Evolutionary conservation across 1,140 invertebrate species (phyloP).

Genomic region (Zaprionus camerounensis): DNA sequence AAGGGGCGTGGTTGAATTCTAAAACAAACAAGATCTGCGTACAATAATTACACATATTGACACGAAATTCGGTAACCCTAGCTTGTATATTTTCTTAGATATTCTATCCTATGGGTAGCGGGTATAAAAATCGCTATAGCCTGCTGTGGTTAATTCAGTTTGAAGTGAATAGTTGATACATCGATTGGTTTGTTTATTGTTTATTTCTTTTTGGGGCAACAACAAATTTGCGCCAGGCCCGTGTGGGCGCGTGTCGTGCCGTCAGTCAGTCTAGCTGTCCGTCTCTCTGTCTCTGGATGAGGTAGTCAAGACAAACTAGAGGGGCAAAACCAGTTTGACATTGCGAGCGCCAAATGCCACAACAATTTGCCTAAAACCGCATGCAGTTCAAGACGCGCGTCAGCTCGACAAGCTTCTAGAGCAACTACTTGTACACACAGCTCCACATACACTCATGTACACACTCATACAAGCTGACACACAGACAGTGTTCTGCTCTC

Average conservation of each 20-base stretch:
- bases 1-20: too few species aligned
- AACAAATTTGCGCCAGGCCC: constrained; percentile 23
- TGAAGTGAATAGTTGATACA: constrained; percentile 9
- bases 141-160: background rate
- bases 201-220: constrained; percentile 8
- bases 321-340: constrained; percentile 67
- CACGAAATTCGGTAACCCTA: too few species aligned
- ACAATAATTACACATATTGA: too few species aligned
- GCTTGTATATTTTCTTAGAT: too few species aligned
- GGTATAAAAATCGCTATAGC: background rate
- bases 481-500: constrained; percentile 9
- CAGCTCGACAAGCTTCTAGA: constrained; percentile 49
- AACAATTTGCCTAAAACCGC: constrained; percentile 60
- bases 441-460: constrained; percentile 9
- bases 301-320: constrained; percentile 9
- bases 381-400: constrained; percentile 43
- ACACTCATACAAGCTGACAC: constrained; percentile 10
- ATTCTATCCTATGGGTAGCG: too few species aligned
- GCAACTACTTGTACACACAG: constrained; percentile 17
- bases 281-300: constrained; percentile 6
- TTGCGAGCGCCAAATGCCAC: constrained; percentile 50
- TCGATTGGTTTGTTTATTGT: constrained; percentile 35
- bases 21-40: too few species aligned
- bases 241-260: constrained; percentile 62
- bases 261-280: constrained; percentile 49